phyloP scores from a whole-genome alignment of 2,797 vertebrate genomes.

The Capromys pilorides region DNA sequence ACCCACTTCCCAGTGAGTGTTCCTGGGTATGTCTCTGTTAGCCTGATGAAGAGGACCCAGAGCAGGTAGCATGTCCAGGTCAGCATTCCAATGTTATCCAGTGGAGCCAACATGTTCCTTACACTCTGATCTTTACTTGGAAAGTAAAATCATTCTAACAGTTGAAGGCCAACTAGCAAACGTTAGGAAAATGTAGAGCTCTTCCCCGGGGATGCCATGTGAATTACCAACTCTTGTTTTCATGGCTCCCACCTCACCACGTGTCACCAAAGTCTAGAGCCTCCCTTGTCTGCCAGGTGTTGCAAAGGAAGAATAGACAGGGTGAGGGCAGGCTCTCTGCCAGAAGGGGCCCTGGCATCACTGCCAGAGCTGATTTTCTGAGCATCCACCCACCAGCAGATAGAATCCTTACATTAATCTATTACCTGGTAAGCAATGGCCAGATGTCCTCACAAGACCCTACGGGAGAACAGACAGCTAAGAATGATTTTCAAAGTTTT shows the following conservation, averaged over 20 bases:
- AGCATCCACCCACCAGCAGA: background rate
- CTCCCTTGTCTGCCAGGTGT: background rate
- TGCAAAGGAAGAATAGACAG: too few species aligned
- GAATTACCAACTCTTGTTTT: fast-evolving
- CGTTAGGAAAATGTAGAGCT: too few species aligned
- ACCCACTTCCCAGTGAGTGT: background rate
- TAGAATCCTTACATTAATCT: background rate
- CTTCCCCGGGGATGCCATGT: fast-evolving
- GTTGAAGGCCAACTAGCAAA: background rate
- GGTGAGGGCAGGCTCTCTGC: background rate
- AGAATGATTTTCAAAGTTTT: fast-evolving
- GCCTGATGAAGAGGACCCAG: background rate
- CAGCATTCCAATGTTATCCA: background rate
- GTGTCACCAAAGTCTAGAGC: background rate
- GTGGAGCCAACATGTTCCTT: fast-evolving
- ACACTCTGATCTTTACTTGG: background rate
- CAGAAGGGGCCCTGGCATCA: fast-evolving
- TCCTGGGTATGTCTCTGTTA: background rate
- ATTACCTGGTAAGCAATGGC: too few species aligned
- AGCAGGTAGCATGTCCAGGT: fast-evolving
- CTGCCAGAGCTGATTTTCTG: too few species aligned
- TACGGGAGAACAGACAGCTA: fast-evolving
- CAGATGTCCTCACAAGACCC: too few species aligned
- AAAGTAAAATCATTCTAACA: background rate
- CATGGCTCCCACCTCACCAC: too few species aligned